Evolutionary conservation across 2,797 vertebrate species (phyloP), one percentile per base, ranked within the genome.

Genomic region (Coregonus suidteri): DNA sequence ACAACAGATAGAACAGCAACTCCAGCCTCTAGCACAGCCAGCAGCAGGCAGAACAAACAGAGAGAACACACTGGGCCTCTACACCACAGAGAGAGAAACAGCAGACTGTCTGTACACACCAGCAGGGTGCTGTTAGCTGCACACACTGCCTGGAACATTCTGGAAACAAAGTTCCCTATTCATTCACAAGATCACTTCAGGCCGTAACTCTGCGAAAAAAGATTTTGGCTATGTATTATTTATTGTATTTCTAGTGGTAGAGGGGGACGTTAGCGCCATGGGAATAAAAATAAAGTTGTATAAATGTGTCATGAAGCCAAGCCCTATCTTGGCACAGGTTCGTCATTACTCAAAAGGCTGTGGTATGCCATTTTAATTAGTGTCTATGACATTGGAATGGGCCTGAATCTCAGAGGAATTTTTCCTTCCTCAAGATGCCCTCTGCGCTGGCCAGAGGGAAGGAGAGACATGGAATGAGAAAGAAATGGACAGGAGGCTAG

Each of bases 121-220:
- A 87, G 86, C 79, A 71, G 82, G 77, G 76, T 84, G 77, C 82
- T 35, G 20, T 62, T 75, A 62, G 41, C 65, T 16, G 16, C 80
- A 11, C 75, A 14, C 78, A 64, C 9, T 9, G 59, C n/a, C 59
- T 4, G 65, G 70, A 79, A 71, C 75, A 41, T 83, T 82, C 2
- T 75, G 66, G 79, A 88, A 64, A 92, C 88, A 92, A 92, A 88
- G 90, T 90, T 81, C 9, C 74, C 88, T 54, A 83, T 91, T 91
- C 75, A 92, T 1, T 25, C 30, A 72, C 65, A 0, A 59, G 35
- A 47, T 69, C 53, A 53, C 20, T 71, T 70, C 18, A 76, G 76
- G 34, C 78, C 25, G 47, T 78, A 70, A 69, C 37, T 77, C 13
- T 51, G 30, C n/a, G 51, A 53, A 54, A 62, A 31, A 75, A 0